Base-by-base conservation (phyloP, 2,113 vertebrate species). In the Raja brachyura region DNA sequence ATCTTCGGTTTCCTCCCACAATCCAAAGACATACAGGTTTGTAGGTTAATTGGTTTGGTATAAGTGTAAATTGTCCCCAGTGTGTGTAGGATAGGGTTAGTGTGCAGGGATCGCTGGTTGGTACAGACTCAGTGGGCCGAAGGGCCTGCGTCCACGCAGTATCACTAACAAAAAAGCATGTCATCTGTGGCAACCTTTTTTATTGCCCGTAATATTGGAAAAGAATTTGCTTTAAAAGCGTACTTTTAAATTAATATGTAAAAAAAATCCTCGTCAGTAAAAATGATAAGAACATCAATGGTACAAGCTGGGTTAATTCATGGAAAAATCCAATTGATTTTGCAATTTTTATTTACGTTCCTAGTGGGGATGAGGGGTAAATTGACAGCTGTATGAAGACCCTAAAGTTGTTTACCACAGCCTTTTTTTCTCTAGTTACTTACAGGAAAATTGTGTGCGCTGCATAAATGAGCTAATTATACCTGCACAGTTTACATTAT, bases 401-500 rank as follows among this genome's bases (percentile, higher is more conserved):
- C 83, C 59, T 88, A 88, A 83, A 88, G 28, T 88, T 88, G 59
- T 88, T 63, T 63, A 88, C 83, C 31, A 61, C 59, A 88, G 59
- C 83, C 63, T 63, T 88, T 31, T 31, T 31, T 8, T 4, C 6
- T 63, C 28, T 18, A 88, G 83, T 61, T 88, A 63, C n/a, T 88
- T 88, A 31, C 59, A 88, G 28, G 81, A 63, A 63, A 88, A 88
- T 66, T 63, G 59, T 63, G 59, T 88, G 83, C 28, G 16, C 83
- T 88, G 83, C 83, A 88, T 88, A 88, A 86, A 63, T 7, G 83
- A 88, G n/a, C 59, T 88, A 31, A 88, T 88, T 88, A 88, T 88
- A 88, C 13, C 59, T 88, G 59, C 8, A n/a, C 81, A 85, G 81
- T 59, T 61, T 56, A 85, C 10, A 85, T 14, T 63, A 5, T 59